Conservation (phyloP, 2,113 vertebrate species). For the Gymnarchus niloticus region DNA sequence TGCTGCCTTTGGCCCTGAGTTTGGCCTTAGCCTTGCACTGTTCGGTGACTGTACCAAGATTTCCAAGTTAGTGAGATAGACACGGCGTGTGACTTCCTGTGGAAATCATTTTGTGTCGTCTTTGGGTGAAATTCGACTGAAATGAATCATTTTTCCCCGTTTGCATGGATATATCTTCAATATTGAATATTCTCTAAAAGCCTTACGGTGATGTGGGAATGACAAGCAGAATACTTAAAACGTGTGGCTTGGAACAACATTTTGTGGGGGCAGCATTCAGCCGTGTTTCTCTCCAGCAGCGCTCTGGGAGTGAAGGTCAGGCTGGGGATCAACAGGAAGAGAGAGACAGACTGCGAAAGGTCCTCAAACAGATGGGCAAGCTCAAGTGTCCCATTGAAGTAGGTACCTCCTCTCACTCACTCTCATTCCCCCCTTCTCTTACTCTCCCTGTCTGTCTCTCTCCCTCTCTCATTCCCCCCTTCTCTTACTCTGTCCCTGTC, state of each 20-base stretch:
- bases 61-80: neutral
- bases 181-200: neutral
- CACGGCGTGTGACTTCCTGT: neutral
- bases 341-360: constrained; percentile 80
- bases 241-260: constrained; percentile 23
- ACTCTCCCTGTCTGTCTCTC: constrained; percentile 26
- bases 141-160: neutral
- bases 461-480: constrained; percentile 28
- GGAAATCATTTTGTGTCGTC: neutral
- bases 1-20: neutral
- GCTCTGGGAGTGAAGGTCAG: constrained; percentile 69
- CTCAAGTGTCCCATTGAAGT: constrained; percentile 94
- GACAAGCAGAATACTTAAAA: neutral
- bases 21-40: neutral
- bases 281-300: constrained; percentile 59
- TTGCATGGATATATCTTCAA: neutral
- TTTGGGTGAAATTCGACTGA: constrained; percentile 13
- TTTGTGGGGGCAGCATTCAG: constrained; percentile 28
- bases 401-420: constrained; percentile 32
- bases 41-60: neutral
- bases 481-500: constrained; percentile 19
- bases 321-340: constrained; percentile 76
- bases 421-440: constrained; percentile 35
- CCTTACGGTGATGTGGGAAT: neutral
- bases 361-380: constrained; percentile 95